phyloP scores from a whole-genome alignment of 2,888 invertebrate genomes.

The Apoda limacodes region DNA sequence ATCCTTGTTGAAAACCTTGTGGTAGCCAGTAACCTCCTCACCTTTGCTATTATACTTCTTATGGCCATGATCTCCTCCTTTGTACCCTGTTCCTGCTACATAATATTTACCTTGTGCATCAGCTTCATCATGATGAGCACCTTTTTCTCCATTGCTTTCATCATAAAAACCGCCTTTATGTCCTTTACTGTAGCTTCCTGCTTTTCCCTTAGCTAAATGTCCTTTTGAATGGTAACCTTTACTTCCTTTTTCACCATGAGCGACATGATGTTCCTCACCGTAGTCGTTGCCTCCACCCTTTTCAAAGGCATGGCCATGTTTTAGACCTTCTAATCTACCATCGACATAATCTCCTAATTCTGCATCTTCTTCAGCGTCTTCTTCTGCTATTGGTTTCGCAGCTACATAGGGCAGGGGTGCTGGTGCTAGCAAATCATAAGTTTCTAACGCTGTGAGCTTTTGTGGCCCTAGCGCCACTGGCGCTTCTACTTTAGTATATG shows the following conservation, averaged over 20 bases:
- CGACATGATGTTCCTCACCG: conserved; percentile 53
- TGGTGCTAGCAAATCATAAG: conserved; percentile 36
- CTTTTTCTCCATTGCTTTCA: conserved; percentile 65
- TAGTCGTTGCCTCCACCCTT: conserved; percentile 61
- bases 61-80: conserved; percentile 70
- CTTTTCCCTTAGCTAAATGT: conserved; percentile 65
- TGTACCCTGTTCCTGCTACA: conserved; percentile 58
- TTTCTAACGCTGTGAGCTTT: conserved; percentile 30
- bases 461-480: conserved; percentile 35
- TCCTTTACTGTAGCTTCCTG: conserved; percentile 66
- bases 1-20: conserved; percentile 80
- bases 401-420: conserved; percentile 48
- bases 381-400: conserved; percentile 37
- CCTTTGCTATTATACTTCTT: conserved; percentile 75
- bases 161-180: conserved; percentile 64
- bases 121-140: conserved; percentile 63
- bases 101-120: conserved; percentile 68
- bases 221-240: conserved; percentile 66
- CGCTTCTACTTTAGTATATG: conserved; percentile 32
- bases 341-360: conserved; percentile 28
- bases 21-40: conserved; percentile 77
- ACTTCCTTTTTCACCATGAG: conserved; percentile 66
- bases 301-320: conserved; percentile 32
- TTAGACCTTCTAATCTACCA: conserved; percentile 25
- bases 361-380: conserved; percentile 42